Evolutionary conservation across 2,113 vertebrate genomes (phyloP), one percentile per base, ranked within the genome.

Genomic region (Melierax canorus): DNA sequence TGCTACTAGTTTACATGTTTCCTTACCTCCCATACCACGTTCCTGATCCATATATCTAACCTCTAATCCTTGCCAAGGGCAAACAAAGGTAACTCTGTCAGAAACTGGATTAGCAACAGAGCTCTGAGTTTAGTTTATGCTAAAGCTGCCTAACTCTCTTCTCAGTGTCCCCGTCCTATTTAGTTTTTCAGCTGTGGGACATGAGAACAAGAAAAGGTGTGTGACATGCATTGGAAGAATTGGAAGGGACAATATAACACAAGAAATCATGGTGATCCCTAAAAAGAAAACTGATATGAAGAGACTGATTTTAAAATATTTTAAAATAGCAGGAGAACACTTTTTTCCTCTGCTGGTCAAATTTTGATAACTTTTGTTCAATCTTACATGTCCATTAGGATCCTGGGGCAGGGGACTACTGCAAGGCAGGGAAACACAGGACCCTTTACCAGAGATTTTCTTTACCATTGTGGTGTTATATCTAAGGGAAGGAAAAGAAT

Each of bases 91-190:
- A 59, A 50, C 50, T 85, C 51, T 63, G 29, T 55, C 64, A 84
- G 86, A 94, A 92, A 71, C 23, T 36, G 64, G 80, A 81, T 92
- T 81, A 94, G 30, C n/a, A 59, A 32, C 38, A 91, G 69, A 92
- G 34, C 51, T 77, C 62, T 46, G 24, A 73, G 30, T 9, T 38
- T 45, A 43, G 12, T 58, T 86, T 91, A 29, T 21, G 34, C 45
- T 86, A 29, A 41, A 32, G 67, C 20, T 94, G 48, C 50, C 36
- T 50, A 41, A 18, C 15, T 41, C 26, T 45, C 32, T 74, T 51
- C 48, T 48, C 45, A 36, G 6, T 36, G 77, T 43, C 38, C 46
- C 45, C 62, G 19, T 9, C 17, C 67, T 41, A 7, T 55, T 84
- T 48, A 24, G 4, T 29, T 92, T 84, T 71, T 48, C 68, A 59